phyloP scores from a whole-genome alignment of 2,888 invertebrate genomes.

The Danaus chrysippus region DNA sequence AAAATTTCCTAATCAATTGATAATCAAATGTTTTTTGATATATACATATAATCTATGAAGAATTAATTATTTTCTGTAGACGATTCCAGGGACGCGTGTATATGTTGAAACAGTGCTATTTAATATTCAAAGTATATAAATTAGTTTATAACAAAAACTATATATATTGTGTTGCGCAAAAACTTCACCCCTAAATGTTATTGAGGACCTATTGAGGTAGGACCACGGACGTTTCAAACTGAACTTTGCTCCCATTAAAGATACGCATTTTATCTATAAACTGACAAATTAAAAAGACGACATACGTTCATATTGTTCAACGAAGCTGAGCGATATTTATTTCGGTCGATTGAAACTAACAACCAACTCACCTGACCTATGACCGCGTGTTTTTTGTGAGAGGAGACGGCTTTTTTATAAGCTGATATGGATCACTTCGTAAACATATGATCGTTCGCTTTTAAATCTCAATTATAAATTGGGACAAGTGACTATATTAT shows the following conservation, averaged over 20 bases:
- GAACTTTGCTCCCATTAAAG: slow-evolving; percentile 18
- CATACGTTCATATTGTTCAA: background rate
- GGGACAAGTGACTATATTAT: background rate
- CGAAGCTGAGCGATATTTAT: background rate
- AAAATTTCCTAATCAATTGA: no score
- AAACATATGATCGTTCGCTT: slow-evolving; percentile 27
- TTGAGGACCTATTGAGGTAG: slow-evolving; percentile 51
- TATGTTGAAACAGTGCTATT: no score
- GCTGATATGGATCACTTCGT: slow-evolving; percentile 27
- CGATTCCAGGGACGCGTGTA: no score
- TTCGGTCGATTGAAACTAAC: slow-evolving; percentile 27
- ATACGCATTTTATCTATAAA: slow-evolving; percentile 7
- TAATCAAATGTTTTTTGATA: no score
- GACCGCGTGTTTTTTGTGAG: slow-evolving; percentile 15
- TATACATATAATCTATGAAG: no score
- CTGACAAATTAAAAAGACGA: slow-evolving; percentile 9
- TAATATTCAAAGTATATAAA: no score
- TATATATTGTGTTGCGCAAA: slow-evolving; percentile 29
- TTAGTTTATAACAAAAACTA: background rate
- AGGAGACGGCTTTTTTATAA: slow-evolving; percentile 21
- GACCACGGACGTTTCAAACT: slow-evolving; percentile 32
- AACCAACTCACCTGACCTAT: slow-evolving; percentile 36
- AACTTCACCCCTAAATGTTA: slow-evolving; percentile 39
- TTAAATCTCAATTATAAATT: slow-evolving; percentile 13
- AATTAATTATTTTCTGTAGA: no score